Evolutionary conservation across 1,140 invertebrate species (phyloP).

Genomic region (Leptinotarsa defecta): DNA sequence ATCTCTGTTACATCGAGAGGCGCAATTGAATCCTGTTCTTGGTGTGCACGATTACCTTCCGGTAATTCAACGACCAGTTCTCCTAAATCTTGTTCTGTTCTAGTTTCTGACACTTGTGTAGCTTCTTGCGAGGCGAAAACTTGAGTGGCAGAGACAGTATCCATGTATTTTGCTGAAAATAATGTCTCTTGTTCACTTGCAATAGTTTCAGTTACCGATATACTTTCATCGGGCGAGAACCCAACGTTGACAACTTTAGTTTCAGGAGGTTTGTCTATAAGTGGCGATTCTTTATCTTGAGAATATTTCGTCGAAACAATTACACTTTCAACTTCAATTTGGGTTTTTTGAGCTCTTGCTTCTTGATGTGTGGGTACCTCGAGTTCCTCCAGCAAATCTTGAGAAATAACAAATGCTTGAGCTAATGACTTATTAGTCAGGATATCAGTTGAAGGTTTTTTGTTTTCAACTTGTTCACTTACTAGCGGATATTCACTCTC

Average conservation of each 20-base stretch:
- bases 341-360: conserved; percentile 43
- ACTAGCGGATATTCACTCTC: conserved; percentile 59
- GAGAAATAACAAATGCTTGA: conserved; percentile 36
- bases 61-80: conserved; percentile 42
- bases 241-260: conserved; percentile 35
- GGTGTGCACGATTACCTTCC: conserved; percentile 42
- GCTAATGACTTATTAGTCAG: conserved; percentile 31
- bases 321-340: conserved; percentile 58
- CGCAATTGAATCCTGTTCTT: conserved; percentile 47
- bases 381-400: conserved; percentile 40
- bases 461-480: conserved; percentile 49
- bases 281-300: conserved; percentile 57
- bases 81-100: conserved; percentile 42
- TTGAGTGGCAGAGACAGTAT: conserved; percentile 29
- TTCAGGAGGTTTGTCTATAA: conserved; percentile 34
- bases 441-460: conserved; percentile 49
- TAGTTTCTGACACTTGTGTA: conserved; percentile 42
- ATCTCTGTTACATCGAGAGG: conserved; percentile 34
- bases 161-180: conserved; percentile 40
- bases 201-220: conserved; percentile 55
- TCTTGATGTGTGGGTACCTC: conserved; percentile 18
- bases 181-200: conserved; percentile 56
- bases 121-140: conserved; percentile 34
- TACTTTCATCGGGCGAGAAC: conserved; percentile 47
- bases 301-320: conserved; percentile 56